These are phyloP conservation scores for Xenopus borealis DNA, from an alignment of 2,113 vertebrate genomes.

Conservation along the genomic window DNA sequence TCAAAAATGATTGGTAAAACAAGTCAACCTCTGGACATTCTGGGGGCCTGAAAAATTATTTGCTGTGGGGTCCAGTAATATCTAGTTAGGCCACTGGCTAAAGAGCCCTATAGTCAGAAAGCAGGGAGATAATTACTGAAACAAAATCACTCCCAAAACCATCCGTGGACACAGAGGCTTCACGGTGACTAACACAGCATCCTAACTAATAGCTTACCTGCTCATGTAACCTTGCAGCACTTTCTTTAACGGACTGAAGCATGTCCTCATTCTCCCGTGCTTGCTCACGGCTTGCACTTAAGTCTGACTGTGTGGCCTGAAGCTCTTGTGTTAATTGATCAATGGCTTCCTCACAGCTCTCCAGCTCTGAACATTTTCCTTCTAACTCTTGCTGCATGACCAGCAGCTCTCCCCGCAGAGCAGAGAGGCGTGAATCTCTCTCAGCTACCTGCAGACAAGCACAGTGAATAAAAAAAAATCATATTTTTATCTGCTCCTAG, in stretches of 20 bases:
- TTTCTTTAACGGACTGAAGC: constrained; percentile 57
- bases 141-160: too few relatives aligned
- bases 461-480: background rate
- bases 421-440: constrained; percentile 45
- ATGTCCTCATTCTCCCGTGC: constrained; percentile 59
- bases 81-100: too few relatives aligned
- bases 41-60: too few relatives aligned
- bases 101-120: too few relatives aligned
- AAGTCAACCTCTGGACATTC: too few relatives aligned
- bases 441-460: constrained; percentile 41
- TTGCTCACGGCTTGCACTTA: constrained; percentile 57
- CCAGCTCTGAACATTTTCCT: constrained; percentile 54
- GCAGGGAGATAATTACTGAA: too few relatives aligned
- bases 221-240: constrained; percentile 46
- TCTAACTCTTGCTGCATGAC: constrained; percentile 52
- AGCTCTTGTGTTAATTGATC: constrained; percentile 58
- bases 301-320: constrained; percentile 52
- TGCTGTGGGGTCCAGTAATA: too few relatives aligned
- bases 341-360: constrained; percentile 53
- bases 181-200: background rate
- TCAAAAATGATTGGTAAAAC: too few relatives aligned
- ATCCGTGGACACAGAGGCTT: too few relatives aligned
- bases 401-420: constrained; percentile 49
- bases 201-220: constrained; percentile 31
- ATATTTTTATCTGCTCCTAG: too few relatives aligned